Conservation (phyloP, 1,140 invertebrate species). For the Meteorus sp. region DNA sequence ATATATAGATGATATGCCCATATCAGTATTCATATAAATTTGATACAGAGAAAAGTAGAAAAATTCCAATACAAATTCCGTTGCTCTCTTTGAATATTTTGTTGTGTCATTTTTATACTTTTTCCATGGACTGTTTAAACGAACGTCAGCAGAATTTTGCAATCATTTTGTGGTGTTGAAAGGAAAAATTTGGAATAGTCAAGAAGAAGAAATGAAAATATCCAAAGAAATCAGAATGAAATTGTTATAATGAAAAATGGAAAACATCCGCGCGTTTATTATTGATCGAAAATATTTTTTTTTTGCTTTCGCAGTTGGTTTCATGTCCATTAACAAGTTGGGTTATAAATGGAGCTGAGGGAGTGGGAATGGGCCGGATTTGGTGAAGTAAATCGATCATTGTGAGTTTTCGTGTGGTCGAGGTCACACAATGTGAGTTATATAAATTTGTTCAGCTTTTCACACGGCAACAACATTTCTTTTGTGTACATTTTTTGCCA, state of each 20-base stretch:
- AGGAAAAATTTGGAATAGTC: too few relatives aligned
- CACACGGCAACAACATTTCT: background rate
- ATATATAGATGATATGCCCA: background rate
- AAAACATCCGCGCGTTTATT: background rate
- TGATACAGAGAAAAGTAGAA: too few relatives aligned
- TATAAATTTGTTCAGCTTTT: conserved; percentile 1
- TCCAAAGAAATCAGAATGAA: too few relatives aligned
- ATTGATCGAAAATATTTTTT: background rate
- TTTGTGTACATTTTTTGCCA: background rate
- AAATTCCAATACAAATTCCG: too few relatives aligned
- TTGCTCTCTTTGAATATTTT: too few relatives aligned
- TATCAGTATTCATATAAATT: too few relatives aligned
- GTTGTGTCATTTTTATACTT: too few relatives aligned
- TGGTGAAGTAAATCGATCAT: background rate
- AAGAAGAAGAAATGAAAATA: too few relatives aligned
- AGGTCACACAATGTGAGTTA: background rate
- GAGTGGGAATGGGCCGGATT: background rate
- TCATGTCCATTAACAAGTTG: background rate
- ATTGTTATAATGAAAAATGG: too few relatives aligned
- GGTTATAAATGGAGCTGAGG: background rate
- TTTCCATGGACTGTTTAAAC: too few relatives aligned
- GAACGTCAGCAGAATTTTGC: too few relatives aligned
- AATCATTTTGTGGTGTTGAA: too few relatives aligned
- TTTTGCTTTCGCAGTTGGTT: background rate
- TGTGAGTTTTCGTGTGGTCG: background rate